Conservation (phyloP, 2,113 vertebrate species). For the Cyrtonyx montezumae region DNA sequence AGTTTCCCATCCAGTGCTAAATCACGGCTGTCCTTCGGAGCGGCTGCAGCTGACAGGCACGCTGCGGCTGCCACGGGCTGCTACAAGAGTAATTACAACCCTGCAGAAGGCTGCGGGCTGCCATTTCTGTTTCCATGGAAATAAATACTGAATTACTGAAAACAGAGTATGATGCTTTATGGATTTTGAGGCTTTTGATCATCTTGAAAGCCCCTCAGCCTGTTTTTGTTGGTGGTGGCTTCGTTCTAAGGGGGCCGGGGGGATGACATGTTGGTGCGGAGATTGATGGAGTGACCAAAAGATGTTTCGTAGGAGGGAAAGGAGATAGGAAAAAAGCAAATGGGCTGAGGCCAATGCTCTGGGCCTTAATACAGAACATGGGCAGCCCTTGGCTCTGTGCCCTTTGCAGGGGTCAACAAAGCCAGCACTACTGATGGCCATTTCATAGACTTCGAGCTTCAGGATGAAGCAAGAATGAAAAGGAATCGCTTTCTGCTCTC, state of each 20-base stretch:
- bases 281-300: rapidly evolving
- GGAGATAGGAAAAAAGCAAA: neutral
- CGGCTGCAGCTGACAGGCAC: neutral
- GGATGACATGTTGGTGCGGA: neutral
- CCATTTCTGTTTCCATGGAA: conserved; percentile 69
- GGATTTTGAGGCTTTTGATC: conserved; percentile 19
- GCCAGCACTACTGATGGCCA: neutral
- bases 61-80: conserved; percentile 29
- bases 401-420: neutral
- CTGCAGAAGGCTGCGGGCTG: conserved; percentile 56
- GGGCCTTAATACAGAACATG: neutral
- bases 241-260: neutral
- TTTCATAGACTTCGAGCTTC: neutral
- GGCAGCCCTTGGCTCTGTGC: rapidly evolving
- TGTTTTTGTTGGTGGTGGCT: neutral
- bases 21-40: neutral
- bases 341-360: neutral
- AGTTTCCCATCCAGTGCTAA: neutral
- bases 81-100: conserved; percentile 64
- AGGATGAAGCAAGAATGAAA: neutral
- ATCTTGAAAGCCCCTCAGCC: conserved; percentile 18
- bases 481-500: neutral
- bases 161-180: conserved; percentile 14
- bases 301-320: neutral
- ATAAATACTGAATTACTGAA: conserved; percentile 58